Percentiles rank a stretch among this genome's conserved stretches.
phyloP scores from a whole-genome alignment of 2,888 invertebrate species.

The Hyppa rectilinea region DNA sequence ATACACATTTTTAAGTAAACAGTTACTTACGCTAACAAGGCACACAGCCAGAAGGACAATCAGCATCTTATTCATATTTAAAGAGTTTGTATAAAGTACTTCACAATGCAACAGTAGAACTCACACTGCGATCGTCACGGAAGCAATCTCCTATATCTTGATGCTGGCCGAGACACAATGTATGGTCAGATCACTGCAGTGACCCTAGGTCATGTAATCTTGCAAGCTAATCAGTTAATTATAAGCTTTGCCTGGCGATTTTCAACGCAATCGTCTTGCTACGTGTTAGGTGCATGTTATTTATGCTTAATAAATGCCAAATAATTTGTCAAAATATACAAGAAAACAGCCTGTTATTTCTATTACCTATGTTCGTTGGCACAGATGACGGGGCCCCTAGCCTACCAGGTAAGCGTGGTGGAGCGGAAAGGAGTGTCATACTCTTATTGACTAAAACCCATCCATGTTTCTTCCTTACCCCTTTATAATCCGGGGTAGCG shows the following conservation, averaged over 20 bases:
- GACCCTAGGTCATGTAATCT: conserved; percentile 70
- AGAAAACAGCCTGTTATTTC: background rate
- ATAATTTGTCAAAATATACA: background rate
- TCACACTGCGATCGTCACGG: conserved; percentile 66
- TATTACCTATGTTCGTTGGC: too few relatives aligned
- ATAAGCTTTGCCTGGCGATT: conserved; percentile 59
- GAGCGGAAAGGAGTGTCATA: too few relatives aligned
- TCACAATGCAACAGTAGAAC: conserved; percentile 60
- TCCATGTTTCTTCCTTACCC: too few relatives aligned
- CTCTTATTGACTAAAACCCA: too few relatives aligned
- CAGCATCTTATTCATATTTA: conserved; percentile 81
- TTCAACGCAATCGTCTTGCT: background rate
- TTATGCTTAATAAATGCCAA: background rate
- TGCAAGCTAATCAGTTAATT: conserved; percentile 73
- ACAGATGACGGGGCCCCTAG: too few relatives aligned
- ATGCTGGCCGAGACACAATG: conserved; percentile 48
- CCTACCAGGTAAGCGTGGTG: too few relatives aligned
- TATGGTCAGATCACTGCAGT: conserved; percentile 72
- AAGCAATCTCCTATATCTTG: conserved; percentile 69
- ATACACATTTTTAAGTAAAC: conserved; percentile 2
- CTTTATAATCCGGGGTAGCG: too few relatives aligned
- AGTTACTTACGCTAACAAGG: conserved; percentile 79
- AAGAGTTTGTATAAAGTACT: conserved; percentile 59
- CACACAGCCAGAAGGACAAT: conserved; percentile 80
- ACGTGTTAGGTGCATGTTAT: conserved; percentile 12